Evolutionary conservation across 2,797 vertebrate genomes (phyloP), one percentile per base, ranked within the genome.

Genomic region (Phrynocephalus forsythii): DNA sequence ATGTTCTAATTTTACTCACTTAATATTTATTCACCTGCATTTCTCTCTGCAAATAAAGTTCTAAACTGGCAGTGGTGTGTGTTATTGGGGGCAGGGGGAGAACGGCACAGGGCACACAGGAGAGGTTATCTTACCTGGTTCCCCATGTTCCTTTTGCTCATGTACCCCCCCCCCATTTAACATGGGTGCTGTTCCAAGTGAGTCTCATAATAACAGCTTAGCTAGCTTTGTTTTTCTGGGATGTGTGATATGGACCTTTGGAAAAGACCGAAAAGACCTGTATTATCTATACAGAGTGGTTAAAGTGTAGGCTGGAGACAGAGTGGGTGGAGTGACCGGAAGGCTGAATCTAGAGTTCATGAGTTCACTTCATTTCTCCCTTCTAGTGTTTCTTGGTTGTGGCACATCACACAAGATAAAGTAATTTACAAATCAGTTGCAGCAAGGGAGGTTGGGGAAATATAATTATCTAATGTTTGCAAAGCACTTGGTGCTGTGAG

Each of bases 381-480:
- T 7, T 24, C 72, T 22, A 44, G 10, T 73, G 24, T 50, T 56
- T 67, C 78, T 56, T 22, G 1, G 26, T 79, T 79, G 26, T 3
- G 26, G 28, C 7, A 28, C 10, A 7, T 13, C 3, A 16, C 26
- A 44, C 30, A 48, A 1, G 0, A 22, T 33, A 33, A 26, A 26
- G 28, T 15, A 18, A 63, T 69, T 76, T 68, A 22, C 15, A 28
- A 56, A 10, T 50, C 6, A 38, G 6, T 13, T 80, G 60, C 16
- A 56, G 3, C 56, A 2, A 56, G 69, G 77, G 71, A 84, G 26
- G 18, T 33, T 22, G 75, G 73, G 26, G 48, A 81, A 68, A 84
- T 84, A n/a, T 67, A 77, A 81, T 87, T 81, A 84, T 63, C 77
- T 60, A n/a, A 76, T 60, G 69, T 84, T 87, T 81, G 69, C 82